These are phyloP conservation scores for Mandrillus leucophaeus DNA, from an alignment of 2,113 vertebrate genomes.

Conservation along the genomic window DNA sequence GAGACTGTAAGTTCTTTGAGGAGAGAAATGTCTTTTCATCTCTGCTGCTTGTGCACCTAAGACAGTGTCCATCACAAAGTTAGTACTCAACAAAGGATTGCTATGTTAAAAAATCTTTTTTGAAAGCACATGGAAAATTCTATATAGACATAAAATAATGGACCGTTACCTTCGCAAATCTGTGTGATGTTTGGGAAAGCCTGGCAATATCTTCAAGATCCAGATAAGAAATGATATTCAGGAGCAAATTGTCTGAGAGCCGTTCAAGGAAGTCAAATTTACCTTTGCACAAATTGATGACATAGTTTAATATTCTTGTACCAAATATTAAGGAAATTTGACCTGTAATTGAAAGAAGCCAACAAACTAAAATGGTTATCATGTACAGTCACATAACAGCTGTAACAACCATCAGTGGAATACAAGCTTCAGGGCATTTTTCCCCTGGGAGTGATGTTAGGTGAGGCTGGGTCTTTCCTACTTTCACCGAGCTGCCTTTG, in stretches of 20 bases:
- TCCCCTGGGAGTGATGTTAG: not conserved
- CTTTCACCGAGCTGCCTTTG: not conserved
- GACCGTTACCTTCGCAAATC: slow-evolving; percentile 83
- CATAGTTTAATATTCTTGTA: slow-evolving; percentile 81
- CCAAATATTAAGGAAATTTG: slow-evolving; percentile 84
- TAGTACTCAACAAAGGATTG: not conserved
- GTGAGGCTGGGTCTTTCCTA: not conserved
- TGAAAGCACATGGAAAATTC: not conserved
- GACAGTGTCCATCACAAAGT: not conserved
- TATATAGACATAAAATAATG: not conserved
- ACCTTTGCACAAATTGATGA: slow-evolving; percentile 85
- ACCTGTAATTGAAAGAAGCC: slow-evolving; percentile 79
- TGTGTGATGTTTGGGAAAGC: slow-evolving; percentile 84
- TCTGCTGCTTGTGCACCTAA: not conserved
- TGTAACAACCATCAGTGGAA: not conserved
- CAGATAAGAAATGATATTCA: slow-evolving; percentile 85
- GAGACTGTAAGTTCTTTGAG: not conserved
- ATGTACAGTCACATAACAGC: not conserved
- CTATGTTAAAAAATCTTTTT: not conserved
- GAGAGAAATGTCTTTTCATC: not conserved
- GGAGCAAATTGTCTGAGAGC: slow-evolving; percentile 85
- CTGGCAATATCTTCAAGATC: slow-evolving; percentile 83
- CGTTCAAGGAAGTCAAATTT: slow-evolving; percentile 86
- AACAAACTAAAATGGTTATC: slow-evolving; percentile 44
- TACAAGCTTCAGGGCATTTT: not conserved